Conservation (phyloP, 2,113 vertebrate species). For the Hemicordylus capensis region DNA sequence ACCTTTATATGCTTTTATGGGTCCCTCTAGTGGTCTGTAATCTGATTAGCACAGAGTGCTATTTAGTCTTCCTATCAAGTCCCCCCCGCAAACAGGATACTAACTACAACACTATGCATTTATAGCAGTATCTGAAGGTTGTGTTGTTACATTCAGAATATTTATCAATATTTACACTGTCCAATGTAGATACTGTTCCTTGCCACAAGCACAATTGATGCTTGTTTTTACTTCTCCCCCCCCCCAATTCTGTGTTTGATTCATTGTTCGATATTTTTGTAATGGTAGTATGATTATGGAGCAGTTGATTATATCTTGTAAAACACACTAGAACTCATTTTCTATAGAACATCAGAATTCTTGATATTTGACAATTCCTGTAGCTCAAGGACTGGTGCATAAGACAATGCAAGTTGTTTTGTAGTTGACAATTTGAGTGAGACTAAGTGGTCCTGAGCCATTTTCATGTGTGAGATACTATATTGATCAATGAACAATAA, state of each 20-base stretch:
- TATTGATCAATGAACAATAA: background rate
- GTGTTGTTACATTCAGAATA: background rate
- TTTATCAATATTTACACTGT: background rate
- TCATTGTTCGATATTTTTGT: background rate
- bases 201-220: background rate
- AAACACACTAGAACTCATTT: background rate
- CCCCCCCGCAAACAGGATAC: background rate
- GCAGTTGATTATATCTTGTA: background rate
- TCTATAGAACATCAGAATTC: background rate
- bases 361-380: background rate
- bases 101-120: background rate
- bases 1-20: background rate
- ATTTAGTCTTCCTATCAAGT: too few relatives aligned
- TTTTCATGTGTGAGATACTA: background rate
- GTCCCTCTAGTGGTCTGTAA: slow-evolving; percentile 49
- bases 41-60: background rate
- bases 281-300: background rate
- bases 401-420: background rate
- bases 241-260: background rate
- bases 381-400: background rate
- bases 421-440: background rate
- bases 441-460: background rate
- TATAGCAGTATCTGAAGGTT: background rate
- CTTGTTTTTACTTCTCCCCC: background rate
- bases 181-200: background rate